These are phyloP conservation scores for Listrodromus nycthemerus DNA, from an alignment of 2,888 invertebrate genomes.

Conservation along the genomic window DNA sequence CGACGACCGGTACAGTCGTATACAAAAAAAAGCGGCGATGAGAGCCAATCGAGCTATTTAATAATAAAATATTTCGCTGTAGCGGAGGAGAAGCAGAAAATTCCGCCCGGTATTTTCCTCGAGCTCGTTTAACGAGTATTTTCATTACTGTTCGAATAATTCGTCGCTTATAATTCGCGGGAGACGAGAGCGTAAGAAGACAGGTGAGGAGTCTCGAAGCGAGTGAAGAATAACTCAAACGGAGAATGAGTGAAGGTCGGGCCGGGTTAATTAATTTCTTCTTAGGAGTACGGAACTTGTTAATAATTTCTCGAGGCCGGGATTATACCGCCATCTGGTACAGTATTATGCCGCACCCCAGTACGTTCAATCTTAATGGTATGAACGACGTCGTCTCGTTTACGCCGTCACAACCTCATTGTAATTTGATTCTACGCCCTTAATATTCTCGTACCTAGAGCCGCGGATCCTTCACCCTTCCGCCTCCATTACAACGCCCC, in stretches of 20 bases:
- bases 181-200: conserved; percentile 18
- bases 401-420: conserved; percentile 30
- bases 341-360: conserved; percentile 2
- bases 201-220: conserved; percentile 35
- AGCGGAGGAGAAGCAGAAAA: background rate
- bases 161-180: conserved; percentile 36
- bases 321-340: conserved; percentile 15
- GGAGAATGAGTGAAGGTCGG: conserved; percentile 28
- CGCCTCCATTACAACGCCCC: conserved; percentile 28
- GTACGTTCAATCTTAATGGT: conserved; percentile 38
- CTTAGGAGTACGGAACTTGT: conserved; percentile 57
- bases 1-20: background rate
- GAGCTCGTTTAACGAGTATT: background rate
- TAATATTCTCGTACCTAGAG: conserved; percentile 26
- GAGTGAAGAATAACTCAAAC: conserved; percentile 36
- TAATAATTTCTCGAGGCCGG: conserved; percentile 39
- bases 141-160: conserved; percentile 29
- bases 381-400: conserved; percentile 26
- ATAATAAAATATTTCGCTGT: background rate
- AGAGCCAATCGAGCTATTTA: too few species aligned
- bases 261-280: conserved; percentile 73
- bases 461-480: conserved; percentile 22
- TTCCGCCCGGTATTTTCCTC: background rate
- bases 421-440: conserved; percentile 46
- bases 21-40: too few species aligned